Evolutionary conservation across 2,888 invertebrate species (phyloP).

Genomic region (Antitype chi): DNA sequence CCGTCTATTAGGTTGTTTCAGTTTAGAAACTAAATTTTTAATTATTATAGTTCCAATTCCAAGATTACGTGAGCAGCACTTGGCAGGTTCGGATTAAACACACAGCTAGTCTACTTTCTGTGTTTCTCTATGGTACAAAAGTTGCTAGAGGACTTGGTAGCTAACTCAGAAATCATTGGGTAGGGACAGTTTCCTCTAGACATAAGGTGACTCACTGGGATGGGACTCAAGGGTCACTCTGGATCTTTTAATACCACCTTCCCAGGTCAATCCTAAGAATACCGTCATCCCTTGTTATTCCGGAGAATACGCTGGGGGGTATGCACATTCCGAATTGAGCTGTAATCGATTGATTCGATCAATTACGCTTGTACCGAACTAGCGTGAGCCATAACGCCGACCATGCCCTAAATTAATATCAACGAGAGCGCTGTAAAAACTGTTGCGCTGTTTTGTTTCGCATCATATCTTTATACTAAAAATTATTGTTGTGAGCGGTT

Average conservation of each 20-base stretch:
- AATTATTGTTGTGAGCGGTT: no score
- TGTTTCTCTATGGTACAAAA: not conserved
- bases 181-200: not conserved
- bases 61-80: not conserved
- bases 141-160: not conserved
- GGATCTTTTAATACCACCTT: not conserved
- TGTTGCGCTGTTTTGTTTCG: no score
- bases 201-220: not conserved
- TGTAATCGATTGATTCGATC: no score
- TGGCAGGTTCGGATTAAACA: not conserved
- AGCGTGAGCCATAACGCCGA: no score
- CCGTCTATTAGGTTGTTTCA: not conserved
- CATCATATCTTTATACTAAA: no score
- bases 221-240: not conserved
- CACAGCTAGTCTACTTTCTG: not conserved
- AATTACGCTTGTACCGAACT: no score
- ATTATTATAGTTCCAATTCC: not conserved
- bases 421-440: no score
- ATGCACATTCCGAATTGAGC: no score
- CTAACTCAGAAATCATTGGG: not conserved
- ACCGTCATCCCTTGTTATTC: not conserved
- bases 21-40: constrained; percentile 1
- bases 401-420: no score
- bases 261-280: not conserved
- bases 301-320: no score